Conservation (phyloP, 2,797 vertebrate species). For the Cercopithecus diana region DNA sequence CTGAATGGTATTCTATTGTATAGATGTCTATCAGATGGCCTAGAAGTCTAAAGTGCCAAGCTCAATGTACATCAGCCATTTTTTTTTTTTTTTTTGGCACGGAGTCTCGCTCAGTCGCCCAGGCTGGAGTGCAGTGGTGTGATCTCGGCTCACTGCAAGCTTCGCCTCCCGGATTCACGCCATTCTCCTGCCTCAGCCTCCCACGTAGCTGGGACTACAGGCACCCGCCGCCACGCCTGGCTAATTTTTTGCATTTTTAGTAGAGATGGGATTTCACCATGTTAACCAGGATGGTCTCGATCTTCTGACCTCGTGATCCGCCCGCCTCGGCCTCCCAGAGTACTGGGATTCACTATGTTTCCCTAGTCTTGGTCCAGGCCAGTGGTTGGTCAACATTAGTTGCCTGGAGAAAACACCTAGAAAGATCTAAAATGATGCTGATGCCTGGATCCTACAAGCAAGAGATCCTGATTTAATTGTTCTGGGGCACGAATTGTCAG, state of each 20-base stretch:
- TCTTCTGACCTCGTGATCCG: no score
- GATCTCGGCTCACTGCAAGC: no score
- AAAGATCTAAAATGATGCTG: neutral
- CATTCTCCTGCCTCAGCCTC: no score
- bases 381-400: neutral
- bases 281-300: no score
- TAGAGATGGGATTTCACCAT: no score
- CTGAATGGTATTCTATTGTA: neutral
- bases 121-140: no score
- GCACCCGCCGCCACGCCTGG: no score
- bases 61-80: neutral
- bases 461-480: neutral
- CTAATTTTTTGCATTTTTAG: no score
- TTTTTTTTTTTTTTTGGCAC: neutral
- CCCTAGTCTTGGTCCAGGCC: neutral
- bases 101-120: no score
- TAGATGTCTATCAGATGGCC: neutral
- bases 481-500: neutral
- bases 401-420: neutral
- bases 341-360: no score
- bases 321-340: no score
- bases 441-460: neutral
- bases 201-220: no score
- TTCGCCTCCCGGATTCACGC: fast-evolving
- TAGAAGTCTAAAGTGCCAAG: neutral